Percentiles rank a stretch among this genome's conserved stretches.
Evolutionary conservation across 2,797 vertebrate species (phyloP).

Genomic region (Aphelocoma californica): DNA sequence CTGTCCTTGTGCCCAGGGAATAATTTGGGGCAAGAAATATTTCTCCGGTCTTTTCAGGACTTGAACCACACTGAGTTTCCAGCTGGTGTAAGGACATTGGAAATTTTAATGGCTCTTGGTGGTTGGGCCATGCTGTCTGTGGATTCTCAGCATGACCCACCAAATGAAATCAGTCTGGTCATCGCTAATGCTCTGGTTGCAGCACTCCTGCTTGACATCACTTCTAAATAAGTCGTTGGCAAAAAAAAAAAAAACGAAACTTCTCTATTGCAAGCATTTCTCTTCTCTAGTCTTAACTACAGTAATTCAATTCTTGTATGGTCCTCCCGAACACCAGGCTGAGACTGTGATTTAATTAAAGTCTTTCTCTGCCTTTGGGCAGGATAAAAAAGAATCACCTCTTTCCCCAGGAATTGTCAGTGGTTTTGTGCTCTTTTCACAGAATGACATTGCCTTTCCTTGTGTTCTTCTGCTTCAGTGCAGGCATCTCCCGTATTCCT

Average conservation of each 20-base stretch:
- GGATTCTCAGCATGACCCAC: neutral
- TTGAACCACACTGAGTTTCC: neutral
- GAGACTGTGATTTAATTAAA: constrained; percentile 18
- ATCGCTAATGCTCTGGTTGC: neutral
- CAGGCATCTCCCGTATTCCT: neutral
- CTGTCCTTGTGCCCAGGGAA: neutral
- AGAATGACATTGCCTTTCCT: neutral
- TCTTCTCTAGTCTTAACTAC: neutral
- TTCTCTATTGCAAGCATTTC: neutral
- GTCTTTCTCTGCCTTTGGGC: neutral
- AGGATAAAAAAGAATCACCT: neutral
- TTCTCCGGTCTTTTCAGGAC: neutral
- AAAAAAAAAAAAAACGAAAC: neutral
- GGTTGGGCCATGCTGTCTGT: neutral
- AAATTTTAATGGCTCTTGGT: neutral
- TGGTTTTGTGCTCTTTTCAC: neutral
- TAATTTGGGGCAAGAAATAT: neutral
- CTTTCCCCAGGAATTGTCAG: neutral
- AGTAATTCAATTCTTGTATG: neutral
- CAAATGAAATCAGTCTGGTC: neutral
- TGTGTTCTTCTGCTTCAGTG: neutral
- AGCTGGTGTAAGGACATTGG: neutral
- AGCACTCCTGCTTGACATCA: neutral
- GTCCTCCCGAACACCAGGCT: neutral
- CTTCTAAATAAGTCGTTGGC: neutral